Evolutionary conservation across 2,888 invertebrate genomes (phyloP).

Genomic region (Chymomyza fuscimana): DNA sequence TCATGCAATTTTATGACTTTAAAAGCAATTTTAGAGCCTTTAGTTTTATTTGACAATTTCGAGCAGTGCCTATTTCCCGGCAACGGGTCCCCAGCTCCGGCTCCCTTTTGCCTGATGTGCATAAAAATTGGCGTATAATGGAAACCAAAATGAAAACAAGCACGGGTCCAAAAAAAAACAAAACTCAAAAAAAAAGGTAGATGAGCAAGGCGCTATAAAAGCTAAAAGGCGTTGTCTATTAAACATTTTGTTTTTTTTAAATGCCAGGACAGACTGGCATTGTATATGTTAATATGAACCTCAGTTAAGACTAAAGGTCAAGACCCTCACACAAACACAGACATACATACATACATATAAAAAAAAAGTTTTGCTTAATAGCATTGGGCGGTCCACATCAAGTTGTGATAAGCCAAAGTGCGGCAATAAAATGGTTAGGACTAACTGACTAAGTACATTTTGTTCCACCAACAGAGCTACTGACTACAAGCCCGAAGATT

Average conservation of each 20-base stretch:
- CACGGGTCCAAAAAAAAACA: slow-evolving; percentile 4
- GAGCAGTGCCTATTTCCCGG: slow-evolving; percentile 13
- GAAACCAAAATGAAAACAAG: slow-evolving; percentile 36
- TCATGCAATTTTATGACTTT: slow-evolving; percentile 74
- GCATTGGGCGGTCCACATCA: slow-evolving; percentile 30
- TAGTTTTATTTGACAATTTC: slow-evolving; percentile 71
- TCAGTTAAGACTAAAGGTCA: background rate
- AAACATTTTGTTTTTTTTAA: slow-evolving; percentile 53
- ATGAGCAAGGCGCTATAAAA: slow-evolving; percentile 55
- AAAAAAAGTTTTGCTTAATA: slow-evolving; percentile 43
- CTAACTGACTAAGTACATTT: background rate
- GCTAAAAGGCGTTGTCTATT: slow-evolving; percentile 64
- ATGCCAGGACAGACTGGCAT: background rate
- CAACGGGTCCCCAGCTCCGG: too few species aligned
- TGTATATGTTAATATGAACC: background rate
- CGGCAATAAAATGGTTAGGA: slow-evolving; percentile 65
- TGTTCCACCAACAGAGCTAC: background rate
- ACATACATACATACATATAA: background rate
- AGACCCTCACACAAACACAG: background rate
- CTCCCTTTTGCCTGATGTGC: slow-evolving; percentile 47
- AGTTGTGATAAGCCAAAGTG: slow-evolving; percentile 59
- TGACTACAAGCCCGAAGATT: background rate
- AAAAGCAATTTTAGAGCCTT: slow-evolving; percentile 75
- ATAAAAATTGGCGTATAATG: slow-evolving; percentile 67
- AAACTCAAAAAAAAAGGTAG: slow-evolving; percentile 22